Base-by-base conservation (phyloP, 2,888 invertebrate species). In the Chorisops tibialis region DNA sequence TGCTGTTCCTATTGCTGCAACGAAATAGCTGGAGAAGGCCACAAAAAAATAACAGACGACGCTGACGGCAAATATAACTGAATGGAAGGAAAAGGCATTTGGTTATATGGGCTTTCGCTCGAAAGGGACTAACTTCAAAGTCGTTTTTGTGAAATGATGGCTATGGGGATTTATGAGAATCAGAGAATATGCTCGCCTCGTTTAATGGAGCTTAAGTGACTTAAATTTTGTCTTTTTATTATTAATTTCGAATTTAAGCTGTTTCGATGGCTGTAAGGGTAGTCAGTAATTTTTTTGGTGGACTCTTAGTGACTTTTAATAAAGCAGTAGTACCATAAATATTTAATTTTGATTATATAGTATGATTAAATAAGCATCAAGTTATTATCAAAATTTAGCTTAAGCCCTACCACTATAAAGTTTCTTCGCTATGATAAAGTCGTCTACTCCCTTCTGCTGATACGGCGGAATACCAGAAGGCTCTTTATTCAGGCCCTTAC, bases 171-270 rank as follows among this genome's bases (percentile, higher is more conserved):
- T 62, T 62, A 54, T 62, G 21, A 30, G 52, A 59, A 62, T 62
- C 59, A 54, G 58, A 61, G 52, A 64, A 64, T 64, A 64, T 64
- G 64, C 49, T 64, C 61, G 59, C 59, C 52, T 51, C 61, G 58
- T 62, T 63, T 64, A 64, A 62, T 54, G 41, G 52, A 52, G 61
- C 61, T 64, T 64, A 64, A 52, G 59, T 35, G 41, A 59, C 59
- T 51, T 41, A 45, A 22, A 39, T 61, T 61, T 30, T 35, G 38
- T 41, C 21, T 7, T 56, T 56, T 45, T 54, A 18, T 41, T 45
- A 56, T 56, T 19, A 56, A 56, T 56, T 41, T 22, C 30, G 30
- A 30, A 9, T 30, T 30, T 30, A 30, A 30, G 9, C 9, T 30
- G 5, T 30, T 1, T 30, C 30, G 30, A 30, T 30, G 30, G 30